Evolutionary conservation across 2,888 invertebrate genomes (phyloP), one percentile per base, ranked within the genome.

Genomic region (Agelastica alni): DNA sequence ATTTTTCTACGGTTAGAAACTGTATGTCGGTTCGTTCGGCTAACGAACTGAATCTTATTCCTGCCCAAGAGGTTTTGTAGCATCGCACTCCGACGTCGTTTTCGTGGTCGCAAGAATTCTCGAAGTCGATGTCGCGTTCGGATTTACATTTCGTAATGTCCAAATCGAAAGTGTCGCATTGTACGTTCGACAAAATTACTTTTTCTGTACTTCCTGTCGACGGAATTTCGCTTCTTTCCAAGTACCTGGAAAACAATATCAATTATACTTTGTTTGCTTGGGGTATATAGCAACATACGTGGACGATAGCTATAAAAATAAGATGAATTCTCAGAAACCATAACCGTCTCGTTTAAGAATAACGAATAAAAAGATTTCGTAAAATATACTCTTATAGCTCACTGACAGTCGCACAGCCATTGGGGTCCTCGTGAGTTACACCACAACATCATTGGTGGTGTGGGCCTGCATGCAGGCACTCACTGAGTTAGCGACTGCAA

Each of bases 31-130:
- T 88, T 64, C 93, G 81, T 71, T 93, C 91, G 1, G 96, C 89
- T 47, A 94, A 80, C 49, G 93, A 91, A 31, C 96, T 93, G 64
- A 96, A 88, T 63, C 96, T 81, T 0, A 97, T 79, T 0, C 97
- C 97, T 0, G 96, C 94, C 97, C 97, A 97, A 26, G 92, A 91
- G 0, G 91, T 90, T 66, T 91, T 90, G 62, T 93, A 91, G 70
- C 96, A 96, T 60, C 91, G 81, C 28, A 96, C 82, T 0, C 94
- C 93, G 7, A 95, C 94, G 70, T 94, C 93, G 70, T 89, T 87
- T 18, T 91, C 88, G 68, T 93, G 93, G 0, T 83, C 83, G 70
- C 95, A 96, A 1, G 92, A 91, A 75, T 93, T 89, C 76, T 95
- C 93, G 73, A 95, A 93, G 60, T 93, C 88, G 1, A 83, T 82